Evolutionary conservation across 2,888 invertebrate species (phyloP).

Genomic region (Ecdyonurus torrentis): DNA sequence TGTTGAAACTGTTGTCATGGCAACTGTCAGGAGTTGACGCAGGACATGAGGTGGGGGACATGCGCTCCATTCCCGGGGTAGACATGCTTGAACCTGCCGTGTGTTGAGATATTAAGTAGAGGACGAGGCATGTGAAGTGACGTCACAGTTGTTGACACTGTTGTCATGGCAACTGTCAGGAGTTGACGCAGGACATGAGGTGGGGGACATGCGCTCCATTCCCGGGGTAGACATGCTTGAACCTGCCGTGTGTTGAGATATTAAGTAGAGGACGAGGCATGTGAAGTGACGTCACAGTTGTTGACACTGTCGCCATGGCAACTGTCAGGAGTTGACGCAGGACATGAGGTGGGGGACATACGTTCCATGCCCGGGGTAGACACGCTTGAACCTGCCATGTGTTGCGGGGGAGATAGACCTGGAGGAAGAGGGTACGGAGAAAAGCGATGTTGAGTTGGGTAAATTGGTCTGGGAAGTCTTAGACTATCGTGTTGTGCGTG

Average conservation of each 20-base stretch:
- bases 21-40: no score
- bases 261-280: neutral
- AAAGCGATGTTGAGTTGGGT: neutral
- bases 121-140: neutral
- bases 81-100: no score
- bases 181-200: no score
- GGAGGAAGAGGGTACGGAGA: neutral
- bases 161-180: neutral
- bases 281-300: neutral
- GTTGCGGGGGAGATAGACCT: neutral
- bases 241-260: neutral
- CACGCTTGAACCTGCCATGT: neutral
- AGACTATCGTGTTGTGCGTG: neutral
- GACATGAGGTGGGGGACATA: neutral
- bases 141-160: constrained; percentile 1
- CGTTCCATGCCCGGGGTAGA: neutral
- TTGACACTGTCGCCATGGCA: neutral
- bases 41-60: no score
- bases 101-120: no score
- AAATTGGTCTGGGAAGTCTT: neutral
- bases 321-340: neutral
- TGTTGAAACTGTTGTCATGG: no score
- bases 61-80: no score
- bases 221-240: neutral
- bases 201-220: no score